Evolutionary conservation across 1,140 invertebrate genomes (phyloP).

Genomic region (Meloidogyne hapla): DNA sequence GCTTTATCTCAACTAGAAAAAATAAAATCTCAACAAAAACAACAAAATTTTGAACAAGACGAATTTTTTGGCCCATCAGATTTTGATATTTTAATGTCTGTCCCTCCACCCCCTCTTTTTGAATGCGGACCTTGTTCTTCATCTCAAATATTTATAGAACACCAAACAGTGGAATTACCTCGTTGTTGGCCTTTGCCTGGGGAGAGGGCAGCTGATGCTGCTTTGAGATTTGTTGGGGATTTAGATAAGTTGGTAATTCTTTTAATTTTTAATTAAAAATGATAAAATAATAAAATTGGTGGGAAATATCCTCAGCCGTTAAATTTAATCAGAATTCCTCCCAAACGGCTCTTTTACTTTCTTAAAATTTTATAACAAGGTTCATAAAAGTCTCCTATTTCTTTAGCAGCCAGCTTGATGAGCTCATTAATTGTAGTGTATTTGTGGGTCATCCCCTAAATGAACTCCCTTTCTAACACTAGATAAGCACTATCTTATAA

Average conservation of each 20-base stretch:
- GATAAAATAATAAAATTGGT: too few relatives aligned
- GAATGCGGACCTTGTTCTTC: neutral
- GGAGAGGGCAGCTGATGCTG: slow-evolving; percentile 10
- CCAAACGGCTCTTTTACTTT: too few relatives aligned
- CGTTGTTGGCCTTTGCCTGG: neutral
- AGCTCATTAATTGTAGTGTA: too few relatives aligned
- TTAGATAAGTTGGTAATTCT: neutral
- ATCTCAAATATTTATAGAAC: slow-evolving; percentile 13
- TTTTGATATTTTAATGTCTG: slow-evolving; percentile 18
- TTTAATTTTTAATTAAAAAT: neutral
- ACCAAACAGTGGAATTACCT: neutral
- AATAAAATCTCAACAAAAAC: slow-evolving; percentile 12
- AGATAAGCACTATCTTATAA: too few relatives aligned
- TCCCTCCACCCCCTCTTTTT: slow-evolving; percentile 1
- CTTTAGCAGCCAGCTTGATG: too few relatives aligned
- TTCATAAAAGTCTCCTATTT: too few relatives aligned
- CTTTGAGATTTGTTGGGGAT: slow-evolving; percentile 20
- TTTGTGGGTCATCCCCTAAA: too few relatives aligned
- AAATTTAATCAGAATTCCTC: too few relatives aligned
- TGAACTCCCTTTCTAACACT: too few relatives aligned
- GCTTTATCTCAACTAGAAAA: slow-evolving; percentile 9
- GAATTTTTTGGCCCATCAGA: slow-evolving; percentile 5
- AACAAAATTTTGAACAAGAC: neutral
- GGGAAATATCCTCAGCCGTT: too few relatives aligned
- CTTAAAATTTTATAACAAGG: too few relatives aligned